These are phyloP conservation scores for Drosophila anceps DNA, from an alignment of 2,888 invertebrate species.

Conservation along the genomic window DNA sequence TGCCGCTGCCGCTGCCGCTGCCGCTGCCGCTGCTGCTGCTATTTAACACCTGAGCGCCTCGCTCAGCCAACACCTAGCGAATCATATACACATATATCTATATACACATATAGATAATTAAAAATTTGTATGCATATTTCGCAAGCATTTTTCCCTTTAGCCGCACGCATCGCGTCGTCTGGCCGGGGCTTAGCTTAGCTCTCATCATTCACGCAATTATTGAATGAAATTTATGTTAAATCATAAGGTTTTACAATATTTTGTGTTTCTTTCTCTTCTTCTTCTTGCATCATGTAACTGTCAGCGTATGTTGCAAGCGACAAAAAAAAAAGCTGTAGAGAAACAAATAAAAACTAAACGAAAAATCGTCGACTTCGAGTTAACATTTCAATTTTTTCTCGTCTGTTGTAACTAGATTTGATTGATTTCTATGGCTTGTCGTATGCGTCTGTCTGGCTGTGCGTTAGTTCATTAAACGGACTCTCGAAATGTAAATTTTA, in stretches of 20 bases:
- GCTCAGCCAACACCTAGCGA: constrained; percentile 26
- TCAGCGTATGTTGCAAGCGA: constrained; percentile 51
- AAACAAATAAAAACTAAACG: constrained; percentile 30
- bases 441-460: background rate
- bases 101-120: constrained; percentile 7
- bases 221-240: constrained; percentile 77
- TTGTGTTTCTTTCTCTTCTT: constrained; percentile 19
- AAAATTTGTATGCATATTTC: constrained; percentile 48
- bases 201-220: constrained; percentile 70
- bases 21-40: constrained; percentile 18
- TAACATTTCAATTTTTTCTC: constrained; percentile 71
- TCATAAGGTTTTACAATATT: constrained; percentile 61
- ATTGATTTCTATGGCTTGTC: constrained; percentile 63
- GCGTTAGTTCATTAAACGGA: constrained; percentile 28
- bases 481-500: constrained; percentile 68
- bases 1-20: constrained; percentile 13
- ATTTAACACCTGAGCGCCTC: constrained; percentile 76
- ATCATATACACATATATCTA: constrained; percentile 12
- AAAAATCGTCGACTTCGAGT: constrained; percentile 45
- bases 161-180: constrained; percentile 61
- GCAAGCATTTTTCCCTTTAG: constrained; percentile 49
- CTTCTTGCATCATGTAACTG: constrained; percentile 70
- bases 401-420: constrained; percentile 44
- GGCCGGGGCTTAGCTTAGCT: constrained; percentile 1
- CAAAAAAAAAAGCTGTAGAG: constrained; percentile 10